These are phyloP conservation scores for Spodoptera picta DNA, from an alignment of 2,888 invertebrate genomes.

Conservation along the genomic window DNA sequence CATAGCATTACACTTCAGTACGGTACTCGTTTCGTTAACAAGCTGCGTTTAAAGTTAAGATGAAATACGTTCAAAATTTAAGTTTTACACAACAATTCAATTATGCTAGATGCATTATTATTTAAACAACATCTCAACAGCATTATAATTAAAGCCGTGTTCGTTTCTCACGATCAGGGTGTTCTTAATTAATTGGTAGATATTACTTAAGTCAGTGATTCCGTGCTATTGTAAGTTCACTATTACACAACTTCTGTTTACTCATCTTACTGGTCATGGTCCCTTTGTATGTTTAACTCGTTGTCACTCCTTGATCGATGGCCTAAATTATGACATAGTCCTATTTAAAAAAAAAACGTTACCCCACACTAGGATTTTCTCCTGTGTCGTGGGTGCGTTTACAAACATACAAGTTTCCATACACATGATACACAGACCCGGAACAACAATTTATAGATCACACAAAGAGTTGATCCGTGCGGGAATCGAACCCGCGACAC, in stretches of 20 bases:
- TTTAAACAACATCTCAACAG: slow-evolving; percentile 20
- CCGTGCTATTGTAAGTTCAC: slow-evolving; percentile 25
- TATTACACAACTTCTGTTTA: slow-evolving; percentile 35
- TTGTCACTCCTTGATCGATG: slow-evolving; percentile 2
- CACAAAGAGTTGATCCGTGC: no score
- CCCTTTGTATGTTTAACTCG: slow-evolving; percentile 1
- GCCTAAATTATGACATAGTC: slow-evolving; percentile 18
- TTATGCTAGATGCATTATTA: slow-evolving; percentile 14
- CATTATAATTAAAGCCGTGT: slow-evolving; percentile 38
- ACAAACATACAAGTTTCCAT: no score
- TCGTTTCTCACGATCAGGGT: slow-evolving; percentile 45
- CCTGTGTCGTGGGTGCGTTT: no score
- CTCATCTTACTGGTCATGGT: slow-evolving; percentile 12
- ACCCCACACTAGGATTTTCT: no score
- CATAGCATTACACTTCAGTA: neutral
- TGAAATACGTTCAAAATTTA: neutral
- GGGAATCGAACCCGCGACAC: no score
- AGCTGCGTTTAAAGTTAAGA: slow-evolving; percentile 11
- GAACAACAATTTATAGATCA: no score
- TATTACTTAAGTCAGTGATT: slow-evolving; percentile 21
- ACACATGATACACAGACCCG: no score
- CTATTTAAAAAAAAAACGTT: neutral
- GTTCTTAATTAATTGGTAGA: slow-evolving; percentile 37
- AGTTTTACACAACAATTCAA: slow-evolving; percentile 10
- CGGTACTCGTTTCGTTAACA: slow-evolving; percentile 2